Conservation (phyloP, 1,140 invertebrate species). For the Ceratosolen fusciceps region DNA sequence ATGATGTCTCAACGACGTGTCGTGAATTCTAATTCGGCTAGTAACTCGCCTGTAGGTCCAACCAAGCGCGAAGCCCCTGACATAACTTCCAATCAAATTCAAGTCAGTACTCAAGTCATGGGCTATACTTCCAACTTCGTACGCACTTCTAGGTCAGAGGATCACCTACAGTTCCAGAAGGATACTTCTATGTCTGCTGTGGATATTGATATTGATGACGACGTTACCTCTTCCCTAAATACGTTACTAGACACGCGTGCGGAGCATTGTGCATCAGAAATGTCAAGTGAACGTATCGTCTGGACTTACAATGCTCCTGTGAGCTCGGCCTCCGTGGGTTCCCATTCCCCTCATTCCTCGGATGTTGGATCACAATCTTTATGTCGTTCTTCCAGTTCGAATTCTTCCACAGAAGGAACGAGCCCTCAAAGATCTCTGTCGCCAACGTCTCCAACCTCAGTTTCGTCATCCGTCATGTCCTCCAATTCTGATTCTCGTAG, state of each 20-base stretch:
- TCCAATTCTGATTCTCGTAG: conserved; percentile 75
- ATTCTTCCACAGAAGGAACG: conserved; percentile 77
- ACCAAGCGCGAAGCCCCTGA: conserved; percentile 66
- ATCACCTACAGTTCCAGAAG: conserved; percentile 86
- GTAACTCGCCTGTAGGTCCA: conserved; percentile 71
- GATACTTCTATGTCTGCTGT: conserved; percentile 83
- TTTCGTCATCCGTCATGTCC: conserved; percentile 89
- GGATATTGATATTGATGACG: conserved; percentile 92
- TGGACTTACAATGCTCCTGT: conserved; percentile 93
- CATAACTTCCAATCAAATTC: conserved; percentile 52
- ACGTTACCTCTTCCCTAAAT: conserved; percentile 92
- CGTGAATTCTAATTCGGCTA: conserved; percentile 72
- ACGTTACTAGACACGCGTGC: conserved; percentile 88
- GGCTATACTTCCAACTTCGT: conserved; percentile 70
- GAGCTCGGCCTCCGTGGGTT: conserved; percentile 49
- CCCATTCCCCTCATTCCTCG: conserved; percentile 49
- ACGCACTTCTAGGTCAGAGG: conserved; percentile 86
- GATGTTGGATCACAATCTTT: conserved; percentile 71
- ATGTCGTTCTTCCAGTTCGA: conserved; percentile 69
- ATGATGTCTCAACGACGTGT: conserved; percentile 70
- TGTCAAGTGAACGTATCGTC: conserved; percentile 79
- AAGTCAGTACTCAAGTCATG: conserved; percentile 53
- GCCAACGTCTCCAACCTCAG: conserved; percentile 85
- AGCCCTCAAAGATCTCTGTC: conserved; percentile 79
- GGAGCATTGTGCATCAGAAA: conserved; percentile 75